Evolutionary conservation across 2,113 vertebrate species (phyloP).

Genomic region (Hypanus sabinus): DNA sequence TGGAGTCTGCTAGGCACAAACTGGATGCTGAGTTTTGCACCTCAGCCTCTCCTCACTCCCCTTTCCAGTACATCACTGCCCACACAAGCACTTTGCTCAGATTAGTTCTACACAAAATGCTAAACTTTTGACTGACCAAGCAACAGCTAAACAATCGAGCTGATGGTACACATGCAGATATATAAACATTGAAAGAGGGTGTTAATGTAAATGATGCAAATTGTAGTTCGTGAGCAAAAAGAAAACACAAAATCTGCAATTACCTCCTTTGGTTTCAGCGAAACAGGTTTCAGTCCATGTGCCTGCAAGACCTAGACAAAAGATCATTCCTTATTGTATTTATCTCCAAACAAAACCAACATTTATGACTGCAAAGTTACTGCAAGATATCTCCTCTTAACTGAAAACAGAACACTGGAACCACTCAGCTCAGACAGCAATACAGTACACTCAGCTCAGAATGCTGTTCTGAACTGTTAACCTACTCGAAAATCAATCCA

Average conservation of each 20-base stretch:
- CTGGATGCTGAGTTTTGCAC: neutral
- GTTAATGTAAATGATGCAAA: neutral
- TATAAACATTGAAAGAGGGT: neutral
- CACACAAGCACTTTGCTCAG: neutral
- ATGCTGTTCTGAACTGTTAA: too few species aligned
- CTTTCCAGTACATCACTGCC: neutral
- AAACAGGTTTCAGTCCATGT: conserved; percentile 84
- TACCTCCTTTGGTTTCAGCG: conserved; percentile 94
- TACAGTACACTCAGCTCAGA: too few species aligned
- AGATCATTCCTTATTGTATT: conserved; percentile 35
- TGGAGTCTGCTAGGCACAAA: neutral
- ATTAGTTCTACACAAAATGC: neutral
- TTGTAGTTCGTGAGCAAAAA: neutral
- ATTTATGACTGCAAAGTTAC: too few species aligned
- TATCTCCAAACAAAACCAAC: neutral
- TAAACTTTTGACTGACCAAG: neutral
- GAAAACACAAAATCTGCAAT: conserved; percentile 24
- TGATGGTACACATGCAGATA: neutral
- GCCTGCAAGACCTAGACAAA: conserved; percentile 79
- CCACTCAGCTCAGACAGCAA: too few species aligned
- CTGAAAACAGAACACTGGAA: too few species aligned
- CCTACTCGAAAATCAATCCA: too few species aligned
- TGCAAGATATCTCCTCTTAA: neutral
- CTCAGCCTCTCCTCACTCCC: neutral
- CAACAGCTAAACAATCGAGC: neutral